Evolutionary conservation across 2,797 vertebrate genomes (phyloP), one percentile per base, ranked within the genome.

Genomic region (Brachyalestes nurse): DNA sequence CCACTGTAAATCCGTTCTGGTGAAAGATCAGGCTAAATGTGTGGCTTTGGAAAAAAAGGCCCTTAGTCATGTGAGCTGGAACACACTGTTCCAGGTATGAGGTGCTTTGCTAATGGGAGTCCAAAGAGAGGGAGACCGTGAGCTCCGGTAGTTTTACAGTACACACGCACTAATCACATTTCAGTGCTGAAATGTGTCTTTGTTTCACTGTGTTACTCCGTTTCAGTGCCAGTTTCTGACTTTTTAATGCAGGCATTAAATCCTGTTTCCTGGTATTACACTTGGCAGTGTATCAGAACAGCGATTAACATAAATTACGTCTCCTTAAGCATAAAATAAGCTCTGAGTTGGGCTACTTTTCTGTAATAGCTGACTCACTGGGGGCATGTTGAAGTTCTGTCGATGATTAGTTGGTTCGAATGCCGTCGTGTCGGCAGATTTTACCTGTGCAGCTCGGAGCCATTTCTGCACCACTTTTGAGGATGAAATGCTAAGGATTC

Each of bases 381-480:
- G 51, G 67, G 21, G 45, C n/a, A 70, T 5, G 19, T 42, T 19
- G 2, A 58, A 70, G 28, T 80, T 64, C 19, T 71, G 38, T 60
- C 14, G 58, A n/a, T 17, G 42, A 16, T 42, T 28, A 47, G 51
- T 49, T 9, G 10, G 64, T 40, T 13, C 45, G 17, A 58, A 72
- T 10, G 47, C 66, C 42, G 21, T 4, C 23, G 58, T 45, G 66
- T 40, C 57, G 65, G 69, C 70, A 82, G 16, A 67, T 58, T 47
- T 81, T 67, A 57, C 53, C 28, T n/a, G 58, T 12, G 38, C 25
- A 69, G 64, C 62, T 19, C 55, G 17, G 13, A 21, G 72, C 72
- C 67, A 84, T 40, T 77, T 42, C 72, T 0, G 40, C 10, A 60
- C 49, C 62, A 65, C 57, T 34, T 38, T 28, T 69, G 62, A 17